Evolutionary conservation across 1,140 invertebrate species (phyloP), one percentile per base, ranked within the genome.

Genomic region (Rhyzopertha dominica): DNA sequence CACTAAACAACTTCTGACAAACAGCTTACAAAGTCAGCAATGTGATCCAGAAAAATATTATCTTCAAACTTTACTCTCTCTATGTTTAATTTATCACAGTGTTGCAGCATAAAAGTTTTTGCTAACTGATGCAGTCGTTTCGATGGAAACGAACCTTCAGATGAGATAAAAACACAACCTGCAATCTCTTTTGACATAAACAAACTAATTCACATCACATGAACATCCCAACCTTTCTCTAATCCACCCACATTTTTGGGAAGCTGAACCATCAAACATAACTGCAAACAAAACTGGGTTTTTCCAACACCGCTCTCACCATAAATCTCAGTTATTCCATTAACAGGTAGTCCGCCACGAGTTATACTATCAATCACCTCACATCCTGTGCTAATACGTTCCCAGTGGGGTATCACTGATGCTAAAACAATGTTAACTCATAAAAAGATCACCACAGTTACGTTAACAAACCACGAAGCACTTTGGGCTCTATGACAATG

Each of bases 291-390:
- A 10, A 93, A 58, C 68, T 94, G 90, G 1, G 88, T 89, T 73
- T 93, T 95, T 12, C 90, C 90, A 54, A 74, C 75, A 5, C 84
- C 85, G 68, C 87, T 84, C 63, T 82, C 79, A 9, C 90, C 90
- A 67, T 78, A 81, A 58, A 95, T 76, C 74, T 95, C 89, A 32
- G 84, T 88, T 10, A 95, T 77, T 14, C 84, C 82, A 43, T 77
- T 74, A 43, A 69, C 73, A 18, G 79, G 66, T 36, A 92, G 73
- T n/a, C 90, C 90, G 22, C 88, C 89, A 55, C 68, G 60, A 18
- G 84, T 67, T 43, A 78, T 61, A 17, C 58, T 51, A 66, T 89
- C 80, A 36, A 89, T 63, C 18, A 61, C 56, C 12, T 41, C 14
- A 60, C 81, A 85, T n/a, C 83, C 81, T 48, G 74, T 77, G 31